Evolutionary conservation across 1,140 invertebrate species (phyloP), one percentile per base, ranked within the genome.

Genomic region (Drosophila saltans): DNA sequence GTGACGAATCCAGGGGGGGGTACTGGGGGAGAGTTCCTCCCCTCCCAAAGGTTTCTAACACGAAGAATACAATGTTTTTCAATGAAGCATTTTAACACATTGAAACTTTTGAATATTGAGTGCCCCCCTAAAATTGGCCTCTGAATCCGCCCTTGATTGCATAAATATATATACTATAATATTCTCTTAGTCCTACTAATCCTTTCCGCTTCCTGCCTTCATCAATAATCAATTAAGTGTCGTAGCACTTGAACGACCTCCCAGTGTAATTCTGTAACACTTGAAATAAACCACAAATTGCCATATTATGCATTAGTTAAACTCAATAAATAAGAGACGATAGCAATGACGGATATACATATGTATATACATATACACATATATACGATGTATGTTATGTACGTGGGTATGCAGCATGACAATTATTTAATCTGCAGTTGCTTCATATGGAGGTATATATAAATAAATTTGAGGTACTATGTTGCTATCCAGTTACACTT

Each of bases 251-350:
- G 6, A 36, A 36, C 6, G 6, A 2, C 3, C 6, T 36, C 33
- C 6, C 33, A 36, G 33, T 41, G 5, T 61, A 36, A 40, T 3
- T 41, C 3, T 26, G 36, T 61, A 58, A 61, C 40, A 68, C 16
- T 40, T 56, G 26, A 9, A 43, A 61, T 26, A 66, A 55, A 36
- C 16, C 45, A 24, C 8, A 4, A 26, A 16, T 28, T 43, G 52
- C 52, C 28, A 59, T 74, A 78, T 73, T 72, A 71, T 78, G 75
- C 81, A 80, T 83, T 79, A 66, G 45, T 69, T 69, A 62, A 69
- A 30, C 26, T 59, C 71, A 78, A 86, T 72, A 59, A 81, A 74
- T 63, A 10, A 8, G 16, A 58, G 41, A 45, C 33, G 33, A 40
- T 59, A 59, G 67, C 52, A 26, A 24, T 26, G 45, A 9, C 9